Evolutionary conservation across 2,797 vertebrate species (phyloP), one percentile per base, ranked within the genome.

Genomic region (Tragelaphus oryx): DNA sequence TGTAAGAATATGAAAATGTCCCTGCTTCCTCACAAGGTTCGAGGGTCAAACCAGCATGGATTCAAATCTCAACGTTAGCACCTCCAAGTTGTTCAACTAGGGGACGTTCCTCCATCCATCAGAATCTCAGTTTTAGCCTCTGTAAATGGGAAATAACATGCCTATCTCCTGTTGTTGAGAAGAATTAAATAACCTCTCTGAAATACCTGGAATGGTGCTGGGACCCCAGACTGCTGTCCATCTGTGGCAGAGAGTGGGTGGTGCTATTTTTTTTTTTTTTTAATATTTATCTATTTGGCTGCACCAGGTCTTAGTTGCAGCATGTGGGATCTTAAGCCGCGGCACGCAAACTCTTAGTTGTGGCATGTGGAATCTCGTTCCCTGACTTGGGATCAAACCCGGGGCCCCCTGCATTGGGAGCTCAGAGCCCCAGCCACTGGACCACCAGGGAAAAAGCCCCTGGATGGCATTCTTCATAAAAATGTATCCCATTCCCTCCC

Each of bases 341-440:
- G 0, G 22, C 68, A 71, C 0, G 0, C 37, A 41, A 71, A 71
- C 68, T 41, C 68, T 24, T 71, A 41, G 68, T 26, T 41, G 20
- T 44, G 22, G 22, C 68, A 26, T 74, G 68, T 68, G 10, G 18
- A 5, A 37, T 68, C 33, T 68, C 22, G 20, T 37, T 12, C 33
- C 65, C 33, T 37, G 65, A 68, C 65, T 33, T 37, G 65, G 65
- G 37, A 68, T 68, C 18, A 37, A 68, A 37, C 33, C 18, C 0
- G 10, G 33, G 65, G 33, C 10, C 33, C 33, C 65, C 65, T 37
- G 65, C 65, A 68, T 22, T 44, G 37, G 68, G 37, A 74, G 37
- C 22, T 24, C 37, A 4, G 37, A 74, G 68, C 68, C 33, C 37
- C 68, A 74, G 11, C 20, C 37, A 2, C 68, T 13, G 68, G 37